Evolutionary conservation across 2,113 vertebrate species (phyloP), one percentile per base, ranked within the genome.

Genomic region (Cinclus mexicanus): DNA sequence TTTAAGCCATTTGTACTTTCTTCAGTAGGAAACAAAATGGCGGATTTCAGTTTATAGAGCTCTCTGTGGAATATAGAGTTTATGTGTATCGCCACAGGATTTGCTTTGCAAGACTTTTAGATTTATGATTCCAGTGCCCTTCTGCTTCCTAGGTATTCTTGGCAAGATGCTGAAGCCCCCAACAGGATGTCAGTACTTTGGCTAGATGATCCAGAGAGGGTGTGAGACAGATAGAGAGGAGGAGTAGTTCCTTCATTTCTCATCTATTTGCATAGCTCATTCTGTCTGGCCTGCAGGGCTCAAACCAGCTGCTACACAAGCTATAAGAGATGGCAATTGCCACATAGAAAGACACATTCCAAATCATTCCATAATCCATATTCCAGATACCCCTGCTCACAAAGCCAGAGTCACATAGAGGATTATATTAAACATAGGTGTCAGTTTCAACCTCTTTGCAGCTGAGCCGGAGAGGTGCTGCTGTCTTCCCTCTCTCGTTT

Each of bases 211-310:
- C 50, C 75, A 93, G 84, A 65, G 59, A 91, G 67, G 7, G 87
- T 95, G 90, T 72, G 87, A 95, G 96, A 97, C 95, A 96, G 87
- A 95, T 6, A 94, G 72, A 44, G 84, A 91, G 82, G 74, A 89
- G 84, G 68, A 94, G 85, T 35, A 76, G 71, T 31, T 90, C 85
- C 79, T 86, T 69, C 52, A 25, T 75, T 91, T 67, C 83, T 63
- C 55, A 21, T 49, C 12, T 6, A 35, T 67, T 77, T 90, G 42
- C 2, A 3, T 31, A 70, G 63, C 75, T 94, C 6, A 0, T 88
- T 63, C 91, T 91, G 55, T 50, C 93, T 93, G 71, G 67, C 75
- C 79, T 94, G 78, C n/a, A 69, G 63, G 42, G 49, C 61, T 89
- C 7, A 3, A 91, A 49, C 39, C 94, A 95, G 92, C 75, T 95